Percentiles rank a stretch among this genome's conserved stretches.
Conservation (phyloP, 2,113 vertebrate genomes). For the Xenopus borealis region DNA sequence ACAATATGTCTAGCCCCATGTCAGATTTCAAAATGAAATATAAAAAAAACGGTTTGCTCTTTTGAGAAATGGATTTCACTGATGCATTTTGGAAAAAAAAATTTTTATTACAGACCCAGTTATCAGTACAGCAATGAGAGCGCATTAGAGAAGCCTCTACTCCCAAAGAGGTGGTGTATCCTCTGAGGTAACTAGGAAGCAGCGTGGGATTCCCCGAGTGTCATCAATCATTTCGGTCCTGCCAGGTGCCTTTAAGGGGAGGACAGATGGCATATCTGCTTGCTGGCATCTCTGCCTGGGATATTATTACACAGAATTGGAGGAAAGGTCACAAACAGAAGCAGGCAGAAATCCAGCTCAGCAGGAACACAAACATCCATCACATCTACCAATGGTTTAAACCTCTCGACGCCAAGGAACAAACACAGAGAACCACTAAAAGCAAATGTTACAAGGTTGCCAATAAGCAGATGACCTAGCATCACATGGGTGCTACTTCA, state of each 20-base stretch:
- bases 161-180: too few relatives aligned
- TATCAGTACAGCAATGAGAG: too few relatives aligned
- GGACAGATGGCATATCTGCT: neutral
- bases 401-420: neutral
- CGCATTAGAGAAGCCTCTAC: too few relatives aligned
- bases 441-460: neutral
- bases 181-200: conserved; percentile 17
- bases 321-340: conserved; percentile 29
- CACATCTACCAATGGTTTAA: neutral
- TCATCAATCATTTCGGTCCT: neutral
- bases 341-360: conserved; percentile 24
- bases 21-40: too few relatives aligned
- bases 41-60: too few relatives aligned
- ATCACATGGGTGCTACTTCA: too few relatives aligned
- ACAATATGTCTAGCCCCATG: too few relatives aligned
- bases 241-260: neutral
- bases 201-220: conserved; percentile 1
- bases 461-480: neutral
- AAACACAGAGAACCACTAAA: neutral
- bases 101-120: too few relatives aligned
- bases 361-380: neutral
- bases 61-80: too few relatives aligned
- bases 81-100: too few relatives aligned
- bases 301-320: conserved; percentile 30
- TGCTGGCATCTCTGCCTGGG: neutral